Evolutionary conservation across 2,797 vertebrate species (phyloP).

Genomic region (Molossus alvarezi): DNA sequence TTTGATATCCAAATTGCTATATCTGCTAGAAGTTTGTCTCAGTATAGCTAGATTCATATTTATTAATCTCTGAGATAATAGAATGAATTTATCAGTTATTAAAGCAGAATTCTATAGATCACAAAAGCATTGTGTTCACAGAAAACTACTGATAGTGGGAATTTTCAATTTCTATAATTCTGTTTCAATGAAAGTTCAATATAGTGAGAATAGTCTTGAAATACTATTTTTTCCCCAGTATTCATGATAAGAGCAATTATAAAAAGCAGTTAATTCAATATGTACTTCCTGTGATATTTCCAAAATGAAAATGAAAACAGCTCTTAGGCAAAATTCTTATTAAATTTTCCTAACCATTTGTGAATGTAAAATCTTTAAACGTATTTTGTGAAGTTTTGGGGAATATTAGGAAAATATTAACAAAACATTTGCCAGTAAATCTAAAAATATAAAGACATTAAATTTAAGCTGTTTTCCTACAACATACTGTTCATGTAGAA

Average conservation of each 20-base stretch:
- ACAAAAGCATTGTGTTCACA: slow-evolving; percentile 19
- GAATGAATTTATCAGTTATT: slow-evolving; percentile 38
- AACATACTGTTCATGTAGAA: background rate
- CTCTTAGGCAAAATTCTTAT: slow-evolving; percentile 20
- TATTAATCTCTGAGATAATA: slow-evolving; percentile 24
- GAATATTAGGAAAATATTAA: slow-evolving; percentile 42
- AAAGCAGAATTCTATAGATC: slow-evolving; percentile 43
- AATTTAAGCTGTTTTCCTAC: slow-evolving; percentile 45
- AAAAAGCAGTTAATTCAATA: slow-evolving; percentile 58
- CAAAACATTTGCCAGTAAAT: slow-evolving; percentile 25
- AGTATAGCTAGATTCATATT: background rate
- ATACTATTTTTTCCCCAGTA: slow-evolving; percentile 2
- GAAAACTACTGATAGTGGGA: background rate
- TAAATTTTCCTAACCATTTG: slow-evolving; percentile 42
- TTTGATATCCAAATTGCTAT: background rate
- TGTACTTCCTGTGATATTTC: slow-evolving; percentile 27
- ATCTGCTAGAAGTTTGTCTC: slow-evolving; percentile 14
- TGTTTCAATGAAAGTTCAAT: background rate
- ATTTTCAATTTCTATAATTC: background rate
- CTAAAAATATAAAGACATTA: slow-evolving; percentile 28
- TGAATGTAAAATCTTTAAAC: slow-evolving; percentile 22
- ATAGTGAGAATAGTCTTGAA: slow-evolving; percentile 21
- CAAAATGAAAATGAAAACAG: slow-evolving; percentile 14
- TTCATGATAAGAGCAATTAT: slow-evolving; percentile 38
- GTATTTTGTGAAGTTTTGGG: slow-evolving; percentile 40